Conservation (phyloP, 2,113 vertebrate genomes). For the Phrynosoma blainvillii region DNA sequence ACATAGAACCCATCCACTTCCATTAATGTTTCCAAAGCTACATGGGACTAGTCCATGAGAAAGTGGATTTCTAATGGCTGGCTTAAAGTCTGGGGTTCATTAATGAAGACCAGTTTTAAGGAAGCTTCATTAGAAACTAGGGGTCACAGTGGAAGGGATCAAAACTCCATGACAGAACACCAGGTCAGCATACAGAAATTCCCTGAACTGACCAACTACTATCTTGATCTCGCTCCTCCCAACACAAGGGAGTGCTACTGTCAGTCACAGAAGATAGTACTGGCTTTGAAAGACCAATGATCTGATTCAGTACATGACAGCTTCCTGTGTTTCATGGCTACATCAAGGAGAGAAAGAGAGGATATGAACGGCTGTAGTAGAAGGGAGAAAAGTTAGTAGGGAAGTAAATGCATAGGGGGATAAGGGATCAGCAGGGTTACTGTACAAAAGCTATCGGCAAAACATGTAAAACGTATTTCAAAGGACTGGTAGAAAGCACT, state of each 20-base stretch:
- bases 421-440: background rate
- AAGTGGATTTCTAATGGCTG: background rate
- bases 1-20: no score
- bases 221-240: no score
- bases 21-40: no score
- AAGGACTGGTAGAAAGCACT: background rate
- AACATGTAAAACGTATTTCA: background rate
- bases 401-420: conserved; percentile 8
- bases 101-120: background rate
- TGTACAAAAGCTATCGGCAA: background rate
- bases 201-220: background rate
- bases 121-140: background rate
- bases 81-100: background rate
- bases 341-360: background rate
- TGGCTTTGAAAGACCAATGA: background rate
- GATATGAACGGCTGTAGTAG: background rate
- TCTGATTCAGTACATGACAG: background rate
- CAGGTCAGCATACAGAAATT: background rate
- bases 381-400: conserved; percentile 11
- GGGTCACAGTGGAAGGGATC: background rate
- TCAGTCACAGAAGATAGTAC: background rate
- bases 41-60: background rate
- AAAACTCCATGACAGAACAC: background rate
- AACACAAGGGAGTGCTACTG: background rate
- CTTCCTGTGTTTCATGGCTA: background rate